Base-by-base conservation (phyloP, 2,888 invertebrate species). In the Oxycera nigricornis region DNA sequence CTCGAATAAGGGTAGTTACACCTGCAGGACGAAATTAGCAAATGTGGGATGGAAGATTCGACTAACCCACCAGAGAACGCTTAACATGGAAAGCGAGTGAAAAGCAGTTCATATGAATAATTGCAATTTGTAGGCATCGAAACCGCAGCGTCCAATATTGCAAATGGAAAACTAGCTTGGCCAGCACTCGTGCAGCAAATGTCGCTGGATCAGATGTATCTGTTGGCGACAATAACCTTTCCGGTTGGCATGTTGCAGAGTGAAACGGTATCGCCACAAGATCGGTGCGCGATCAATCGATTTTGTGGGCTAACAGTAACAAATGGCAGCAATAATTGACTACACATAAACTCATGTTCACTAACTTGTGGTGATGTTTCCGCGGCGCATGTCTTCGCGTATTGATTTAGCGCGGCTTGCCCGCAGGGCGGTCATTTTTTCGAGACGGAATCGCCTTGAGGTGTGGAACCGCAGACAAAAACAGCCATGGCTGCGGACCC, bases 281-380 rank as follows among this genome's bases (percentile, higher is more conserved):
- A 70, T 70, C 70, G 22, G 24, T 9, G n/a, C 52, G 55, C 70
- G 55, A 70, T 70, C 70, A 70, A 70, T 70, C 70, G 70, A 70
- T 70, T 70, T 70, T 28, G 55, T 31, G 70, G 35, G 55, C n/a
- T 70, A 70, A 70, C 70, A 70, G 70, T 76, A 76, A 76, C 61
- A 76, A 76, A 76, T 74, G 73, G 72, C 72, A 39, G 73, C 72
- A 76, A 76, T 76, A 74, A 76, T 76, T 74, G 61, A 74, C 72
- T 76, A 76, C 76, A 76, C 74, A 76, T 73, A 73, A 62, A 61
- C 61, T 72, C 72, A 57, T 72, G 72, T 72, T 72, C 72, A 52
- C 70, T 55, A 70, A 70, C 55, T 73, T 68, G 73, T 46, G 67
- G 75, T 73, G 75, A 75, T 75, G 73, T 75, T 73, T 67, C 65